Percentiles rank a stretch among this genome's conserved stretches.
Evolutionary conservation across 2,797 vertebrate species (phyloP).

Genomic region (Sphenodon punctatus): DNA sequence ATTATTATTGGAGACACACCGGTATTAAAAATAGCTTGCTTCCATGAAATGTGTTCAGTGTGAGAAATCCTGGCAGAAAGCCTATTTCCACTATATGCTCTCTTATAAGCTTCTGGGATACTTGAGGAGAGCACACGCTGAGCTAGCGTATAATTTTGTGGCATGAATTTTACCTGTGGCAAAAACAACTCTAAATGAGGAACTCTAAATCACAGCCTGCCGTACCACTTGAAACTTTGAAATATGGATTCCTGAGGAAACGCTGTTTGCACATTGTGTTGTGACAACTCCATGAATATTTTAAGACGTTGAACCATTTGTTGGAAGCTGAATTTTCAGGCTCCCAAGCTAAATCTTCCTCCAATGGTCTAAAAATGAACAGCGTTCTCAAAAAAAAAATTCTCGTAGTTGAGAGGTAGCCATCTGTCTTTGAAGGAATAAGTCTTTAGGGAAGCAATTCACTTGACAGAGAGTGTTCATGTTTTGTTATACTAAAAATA

Average conservation of each 20-base stretch:
- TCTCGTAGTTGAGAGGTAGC: not conserved
- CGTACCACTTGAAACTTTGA: not conserved
- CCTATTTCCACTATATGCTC: not conserved
- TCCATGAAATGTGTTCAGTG: not conserved
- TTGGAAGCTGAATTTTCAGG: not conserved
- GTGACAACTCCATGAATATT: slow-evolving; percentile 1
- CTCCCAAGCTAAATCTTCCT: not conserved
- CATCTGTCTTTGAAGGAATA: not conserved
- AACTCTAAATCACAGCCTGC: not conserved
- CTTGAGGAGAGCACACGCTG: not conserved
- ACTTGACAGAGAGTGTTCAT: not conserved
- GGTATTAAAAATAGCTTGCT: not conserved
- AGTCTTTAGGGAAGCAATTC: not conserved
- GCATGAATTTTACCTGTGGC: not conserved
- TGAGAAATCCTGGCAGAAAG: not conserved
- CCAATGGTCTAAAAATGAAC: not conserved
- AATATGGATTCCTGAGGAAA: not conserved
- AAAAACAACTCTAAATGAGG: not conserved
- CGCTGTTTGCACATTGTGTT: not conserved
- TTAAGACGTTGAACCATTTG: not conserved
- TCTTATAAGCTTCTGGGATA: not conserved
- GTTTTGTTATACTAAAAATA: not conserved
- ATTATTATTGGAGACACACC: not conserved
- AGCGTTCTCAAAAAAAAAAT: not conserved
- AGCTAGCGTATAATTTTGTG: not conserved